Base-by-base conservation (phyloP, 2,797 vertebrate species). In the Siniperca scherzeri region DNA sequence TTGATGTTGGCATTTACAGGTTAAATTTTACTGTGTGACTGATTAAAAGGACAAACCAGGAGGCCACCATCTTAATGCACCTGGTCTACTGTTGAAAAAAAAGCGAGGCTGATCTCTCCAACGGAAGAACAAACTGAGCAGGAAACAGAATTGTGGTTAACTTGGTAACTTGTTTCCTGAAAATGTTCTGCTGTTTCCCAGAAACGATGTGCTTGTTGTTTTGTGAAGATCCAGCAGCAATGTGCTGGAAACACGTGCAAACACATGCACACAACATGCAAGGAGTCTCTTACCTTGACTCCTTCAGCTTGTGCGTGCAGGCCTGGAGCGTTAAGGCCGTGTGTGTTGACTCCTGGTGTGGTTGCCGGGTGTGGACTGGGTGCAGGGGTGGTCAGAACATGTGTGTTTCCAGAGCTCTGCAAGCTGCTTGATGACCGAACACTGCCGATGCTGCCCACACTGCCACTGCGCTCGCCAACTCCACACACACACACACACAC, bases 231-330 rank as follows among this genome's bases (percentile, higher is more conserved):
- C 53, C 42, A 70, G 57, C 16, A 72, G 69, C 13, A 44, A 36
- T 6, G 2, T 50, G 12, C 46, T 60, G 56, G 33, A 65, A 80
- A 14, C 36, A 1, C n/a, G 38, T 57, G 60, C 36, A 76, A 44
- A 42, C 52, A 36, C 25, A 16, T 56, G 61, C 56, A 55, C 17
- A 60, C 9, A 67, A 9, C 14, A 50, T 1, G 40, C 12, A 73
- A 33, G 13, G 16, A 36, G 8, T 60, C 27, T 73, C 70, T 70
- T 65, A 94, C 98, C 97, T 99, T 99, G 74, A 98, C 97, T 0
- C 98, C 98, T 77, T 99, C 98, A 0, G 98, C 94, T 83, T 97
- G 96, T 0, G 98, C 97, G 0, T 98, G 97, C 83, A 98, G 96
- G 70, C 97, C 94, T 0, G 98, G 97, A 2, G 95, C 94, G 25